These are phyloP conservation scores for Gadopsis marmoratus DNA, from an alignment of 2,797 vertebrate species.

Conservation along the genomic window DNA sequence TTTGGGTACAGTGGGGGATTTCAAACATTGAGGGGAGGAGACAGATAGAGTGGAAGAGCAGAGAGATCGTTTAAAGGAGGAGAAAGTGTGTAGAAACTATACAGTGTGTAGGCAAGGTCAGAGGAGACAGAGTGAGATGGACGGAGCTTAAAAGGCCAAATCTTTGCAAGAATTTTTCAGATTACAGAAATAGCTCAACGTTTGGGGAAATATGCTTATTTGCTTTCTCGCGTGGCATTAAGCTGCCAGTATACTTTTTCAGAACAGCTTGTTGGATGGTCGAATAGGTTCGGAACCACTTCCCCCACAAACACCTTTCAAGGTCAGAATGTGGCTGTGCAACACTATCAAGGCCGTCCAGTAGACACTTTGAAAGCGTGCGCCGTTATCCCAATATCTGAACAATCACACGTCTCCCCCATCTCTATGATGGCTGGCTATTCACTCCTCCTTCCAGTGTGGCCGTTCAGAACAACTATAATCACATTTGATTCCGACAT, in stretches of 20 bases:
- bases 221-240: background rate
- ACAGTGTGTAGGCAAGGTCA: background rate
- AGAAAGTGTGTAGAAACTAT: background rate
- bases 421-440: no score
- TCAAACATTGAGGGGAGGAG: background rate
- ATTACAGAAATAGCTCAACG: background rate
- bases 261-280: background rate
- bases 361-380: no score
- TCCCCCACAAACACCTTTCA: background rate
- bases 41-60: background rate
- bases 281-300: background rate
- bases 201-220: background rate
- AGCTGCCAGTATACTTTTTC: background rate
- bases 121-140: background rate
- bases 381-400: no score
- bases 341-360: no score
- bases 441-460: no score
- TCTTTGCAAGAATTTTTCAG: background rate
- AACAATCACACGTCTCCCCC: no score
- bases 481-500: no score
- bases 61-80: background rate
- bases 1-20: constrained; percentile 44
- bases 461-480: no score
- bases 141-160: background rate
- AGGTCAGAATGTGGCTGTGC: background rate